These are phyloP conservation scores for Henricia sp. DNA, from an alignment of 53 echinoderm and acorn worm species.

Conservation along the genomic window DNA sequence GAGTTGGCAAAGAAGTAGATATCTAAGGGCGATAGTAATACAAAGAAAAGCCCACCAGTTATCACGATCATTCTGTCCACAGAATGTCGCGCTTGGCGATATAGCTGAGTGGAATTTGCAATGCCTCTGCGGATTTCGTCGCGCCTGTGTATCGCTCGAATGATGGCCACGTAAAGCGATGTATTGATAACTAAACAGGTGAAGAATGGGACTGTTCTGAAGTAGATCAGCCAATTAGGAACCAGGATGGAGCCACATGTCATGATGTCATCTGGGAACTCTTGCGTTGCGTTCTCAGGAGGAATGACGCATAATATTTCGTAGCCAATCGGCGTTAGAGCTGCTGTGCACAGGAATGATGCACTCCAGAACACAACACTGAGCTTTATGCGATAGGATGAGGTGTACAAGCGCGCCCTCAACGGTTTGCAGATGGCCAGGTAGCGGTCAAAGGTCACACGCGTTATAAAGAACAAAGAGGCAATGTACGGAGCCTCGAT, in stretches of 20 bases:
- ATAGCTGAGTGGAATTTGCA: neutral
- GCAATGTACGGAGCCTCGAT: neutral
- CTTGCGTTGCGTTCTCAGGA: neutral
- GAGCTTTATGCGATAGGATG: neutral
- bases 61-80: conserved; percentile 1
- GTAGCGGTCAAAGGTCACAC: conserved; percentile 27
- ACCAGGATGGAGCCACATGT: neutral
- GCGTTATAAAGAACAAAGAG: conserved; percentile 12
- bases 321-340: neutral
- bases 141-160: neutral
- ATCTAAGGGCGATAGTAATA: neutral
- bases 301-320: neutral
- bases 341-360: neutral
- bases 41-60: neutral
- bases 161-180: neutral
- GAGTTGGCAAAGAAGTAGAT: neutral
- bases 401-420: neutral
- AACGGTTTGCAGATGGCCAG: conserved; percentile 32
- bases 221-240: neutral
- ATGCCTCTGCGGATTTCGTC: neutral
- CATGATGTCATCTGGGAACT: neutral
- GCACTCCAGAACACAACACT: neutral
- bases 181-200: neutral
- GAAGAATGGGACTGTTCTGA: neutral
- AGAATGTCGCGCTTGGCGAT: no score